Evolutionary conservation across 2,888 invertebrate genomes (phyloP).

Genomic region (Argyresthia goedartella): DNA sequence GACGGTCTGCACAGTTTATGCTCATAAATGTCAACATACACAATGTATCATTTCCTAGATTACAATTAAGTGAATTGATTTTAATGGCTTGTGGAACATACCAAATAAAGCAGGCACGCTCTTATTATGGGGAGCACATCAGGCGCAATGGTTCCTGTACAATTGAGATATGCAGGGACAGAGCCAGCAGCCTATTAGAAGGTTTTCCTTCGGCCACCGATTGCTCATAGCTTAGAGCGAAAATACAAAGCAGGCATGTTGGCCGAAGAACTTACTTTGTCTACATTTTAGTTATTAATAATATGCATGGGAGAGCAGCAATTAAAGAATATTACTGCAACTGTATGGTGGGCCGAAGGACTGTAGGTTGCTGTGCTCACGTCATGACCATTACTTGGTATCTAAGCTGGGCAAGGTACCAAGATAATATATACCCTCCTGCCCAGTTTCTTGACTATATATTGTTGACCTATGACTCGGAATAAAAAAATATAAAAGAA

Average conservation of each 20-base stretch:
- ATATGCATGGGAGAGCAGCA: not conserved
- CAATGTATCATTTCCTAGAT: not conserved
- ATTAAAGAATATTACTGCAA: conserved; percentile 6
- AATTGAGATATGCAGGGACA: not conserved
- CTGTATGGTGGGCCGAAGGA: conserved; percentile 5
- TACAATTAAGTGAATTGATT: not conserved
- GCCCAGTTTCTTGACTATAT: no score
- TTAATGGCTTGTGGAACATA: not conserved
- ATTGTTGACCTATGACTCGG: no score
- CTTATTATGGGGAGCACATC: conserved; percentile 3
- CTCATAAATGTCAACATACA: not conserved
- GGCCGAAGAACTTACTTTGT: not conserved
- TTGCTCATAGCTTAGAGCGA: not conserved
- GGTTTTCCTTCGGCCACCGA: not conserved
- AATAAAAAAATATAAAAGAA: no score
- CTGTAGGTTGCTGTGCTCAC: conserved; percentile 6
- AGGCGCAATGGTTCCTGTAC: conserved; percentile 1
- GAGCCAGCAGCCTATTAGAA: no score
- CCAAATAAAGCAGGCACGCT: conserved; percentile 1
- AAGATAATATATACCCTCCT: not conserved
- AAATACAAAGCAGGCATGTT: not conserved
- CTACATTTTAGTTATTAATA: not conserved
- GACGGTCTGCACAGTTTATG: not conserved
- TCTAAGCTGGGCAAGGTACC: not conserved
- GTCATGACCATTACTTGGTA: conserved; percentile 8